Percentiles rank a stretch among this genome's conserved stretches.
Evolutionary conservation across 2,888 invertebrate genomes (phyloP).

Genomic region (Apamea epomidion): DNA sequence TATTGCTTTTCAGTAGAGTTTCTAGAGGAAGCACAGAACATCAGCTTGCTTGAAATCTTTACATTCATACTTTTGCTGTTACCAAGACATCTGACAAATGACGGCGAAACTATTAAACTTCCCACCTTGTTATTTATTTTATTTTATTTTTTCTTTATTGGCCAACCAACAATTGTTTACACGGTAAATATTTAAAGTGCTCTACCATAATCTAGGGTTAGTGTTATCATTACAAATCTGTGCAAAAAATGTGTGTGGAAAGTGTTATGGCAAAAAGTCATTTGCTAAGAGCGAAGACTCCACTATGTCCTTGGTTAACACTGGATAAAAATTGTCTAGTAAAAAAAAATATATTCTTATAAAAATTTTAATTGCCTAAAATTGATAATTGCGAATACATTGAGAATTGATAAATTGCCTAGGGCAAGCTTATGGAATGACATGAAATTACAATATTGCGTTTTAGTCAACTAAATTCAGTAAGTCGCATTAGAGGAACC

Average conservation of each 20-base stretch:
- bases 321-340: neutral
- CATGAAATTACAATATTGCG: neutral
- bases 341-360: no score
- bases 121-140: no score
- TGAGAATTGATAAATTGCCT: neutral
- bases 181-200: no score
- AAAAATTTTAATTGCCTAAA: no score
- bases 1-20: neutral
- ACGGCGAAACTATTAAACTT: neutral
- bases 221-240: neutral
- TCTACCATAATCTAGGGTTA: no score
- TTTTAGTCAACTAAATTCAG: neutral
- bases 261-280: no score
- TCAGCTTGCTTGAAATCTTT: neutral
- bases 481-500: conserved; percentile 52
- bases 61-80: neutral
- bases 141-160: no score
- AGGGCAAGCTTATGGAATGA: neutral
- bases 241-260: neutral
- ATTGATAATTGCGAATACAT: no score
- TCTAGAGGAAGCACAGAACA: neutral
- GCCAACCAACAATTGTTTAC: no score
- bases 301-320: neutral
- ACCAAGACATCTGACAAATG: neutral
- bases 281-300: neutral